Conservation (phyloP, 2,797 vertebrate genomes). For the Coluber constrictor region DNA sequence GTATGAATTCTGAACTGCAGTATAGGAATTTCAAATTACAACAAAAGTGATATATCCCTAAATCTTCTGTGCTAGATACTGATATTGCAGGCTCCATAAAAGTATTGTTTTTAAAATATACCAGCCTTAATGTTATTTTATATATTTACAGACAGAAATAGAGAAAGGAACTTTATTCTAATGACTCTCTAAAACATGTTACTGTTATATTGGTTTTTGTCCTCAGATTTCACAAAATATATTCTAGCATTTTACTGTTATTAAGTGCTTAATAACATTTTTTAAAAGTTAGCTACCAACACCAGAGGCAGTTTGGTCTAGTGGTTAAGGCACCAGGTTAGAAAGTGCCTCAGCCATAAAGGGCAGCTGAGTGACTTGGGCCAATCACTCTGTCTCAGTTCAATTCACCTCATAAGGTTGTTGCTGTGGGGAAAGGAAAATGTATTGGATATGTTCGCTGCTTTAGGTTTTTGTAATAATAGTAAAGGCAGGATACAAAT, state of each 20-base stretch:
- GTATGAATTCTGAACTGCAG: neutral
- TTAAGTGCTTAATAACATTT: neutral
- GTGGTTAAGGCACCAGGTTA: neutral
- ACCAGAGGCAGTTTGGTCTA: neutral
- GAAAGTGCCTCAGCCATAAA: no score
- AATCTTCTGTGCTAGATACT: neutral
- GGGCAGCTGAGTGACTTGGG: no score
- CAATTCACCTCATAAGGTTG: neutral
- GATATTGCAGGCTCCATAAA: neutral
- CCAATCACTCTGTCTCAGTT: neutral
- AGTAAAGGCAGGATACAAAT: no score
- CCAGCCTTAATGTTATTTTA: neutral
- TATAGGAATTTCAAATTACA: neutral
- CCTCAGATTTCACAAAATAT: neutral
- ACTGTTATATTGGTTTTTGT: neutral
- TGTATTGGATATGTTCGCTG: neutral
- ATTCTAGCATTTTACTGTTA: neutral
- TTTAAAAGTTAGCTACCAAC: neutral
- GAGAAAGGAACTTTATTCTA: neutral
- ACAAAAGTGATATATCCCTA: neutral
- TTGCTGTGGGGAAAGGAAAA: neutral
- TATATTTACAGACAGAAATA: neutral
- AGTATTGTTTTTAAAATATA: neutral
- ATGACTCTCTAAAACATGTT: neutral
- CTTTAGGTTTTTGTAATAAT: neutral